A percentile compares a stretch with the other conserved stretches of the same genome.
Conservation (phyloP, 2,888 invertebrate species). For the Norana najaformis region DNA sequence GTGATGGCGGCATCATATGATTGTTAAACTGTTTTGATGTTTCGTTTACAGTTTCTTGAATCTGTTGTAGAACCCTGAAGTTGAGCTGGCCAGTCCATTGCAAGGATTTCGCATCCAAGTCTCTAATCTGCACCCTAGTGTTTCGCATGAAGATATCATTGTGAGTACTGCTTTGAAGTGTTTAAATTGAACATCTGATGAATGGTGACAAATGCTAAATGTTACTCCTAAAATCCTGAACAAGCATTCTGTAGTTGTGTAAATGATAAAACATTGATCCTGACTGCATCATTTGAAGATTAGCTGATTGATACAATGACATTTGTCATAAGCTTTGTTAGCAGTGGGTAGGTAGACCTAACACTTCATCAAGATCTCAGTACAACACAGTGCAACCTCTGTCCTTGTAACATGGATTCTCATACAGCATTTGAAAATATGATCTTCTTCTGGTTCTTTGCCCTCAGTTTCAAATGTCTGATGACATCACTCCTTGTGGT, state of each 20-base stretch:
- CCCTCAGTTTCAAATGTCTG: too few species aligned
- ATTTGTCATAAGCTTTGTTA: neutral
- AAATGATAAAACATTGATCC: neutral
- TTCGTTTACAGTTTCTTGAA: neutral
- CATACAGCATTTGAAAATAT: too few species aligned
- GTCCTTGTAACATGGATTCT: too few species aligned
- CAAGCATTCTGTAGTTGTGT: neutral
- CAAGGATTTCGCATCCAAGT: constrained; percentile 83
- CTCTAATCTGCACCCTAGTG: constrained; percentile 83
- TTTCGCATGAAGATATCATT: constrained; percentile 87
- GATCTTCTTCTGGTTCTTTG: too few species aligned
- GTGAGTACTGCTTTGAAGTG: constrained; percentile 64
- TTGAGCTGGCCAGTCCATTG: constrained; percentile 52
- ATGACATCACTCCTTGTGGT: too few species aligned
- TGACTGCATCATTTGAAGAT: too few species aligned
- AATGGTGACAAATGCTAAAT: neutral
- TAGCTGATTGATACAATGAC: too few species aligned
- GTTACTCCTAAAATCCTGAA: neutral
- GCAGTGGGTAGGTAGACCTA: too few species aligned
- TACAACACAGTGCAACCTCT: too few species aligned
- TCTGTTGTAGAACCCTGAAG: constrained; percentile 32
- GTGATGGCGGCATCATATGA: neutral
- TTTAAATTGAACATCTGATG: neutral
- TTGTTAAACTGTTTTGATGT: neutral
- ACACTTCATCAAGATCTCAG: too few species aligned